These are phyloP conservation scores for Paraescarpia echinospica DNA, from an alignment of 1,140 invertebrate genomes.

Conservation along the genomic window DNA sequence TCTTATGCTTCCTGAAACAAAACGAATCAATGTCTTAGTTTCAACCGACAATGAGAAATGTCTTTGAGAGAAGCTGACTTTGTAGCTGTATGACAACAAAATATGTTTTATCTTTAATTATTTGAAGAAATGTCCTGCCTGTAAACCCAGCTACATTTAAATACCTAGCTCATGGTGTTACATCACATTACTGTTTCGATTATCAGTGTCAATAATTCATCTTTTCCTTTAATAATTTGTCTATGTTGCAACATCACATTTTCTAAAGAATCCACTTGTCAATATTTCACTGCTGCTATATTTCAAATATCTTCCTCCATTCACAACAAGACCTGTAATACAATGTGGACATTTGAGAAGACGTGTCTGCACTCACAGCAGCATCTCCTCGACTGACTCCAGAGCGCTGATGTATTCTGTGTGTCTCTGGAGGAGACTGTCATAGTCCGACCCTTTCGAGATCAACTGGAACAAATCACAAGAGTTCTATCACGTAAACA, in stretches of 20 bases:
- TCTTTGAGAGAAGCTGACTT: slow-evolving; percentile 23
- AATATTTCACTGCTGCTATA: background rate
- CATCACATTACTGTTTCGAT: too few species aligned
- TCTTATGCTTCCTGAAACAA: slow-evolving; percentile 59
- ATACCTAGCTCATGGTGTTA: too few species aligned
- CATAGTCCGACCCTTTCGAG: slow-evolving; percentile 79
- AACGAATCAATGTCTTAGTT: slow-evolving; percentile 6
- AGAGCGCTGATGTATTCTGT: slow-evolving; percentile 78
- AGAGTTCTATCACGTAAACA: slow-evolving; percentile 18
- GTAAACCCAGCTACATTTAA: background rate
- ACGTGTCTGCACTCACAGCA: slow-evolving; percentile 60
- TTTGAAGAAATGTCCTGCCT: background rate
- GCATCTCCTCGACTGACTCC: slow-evolving; percentile 66
- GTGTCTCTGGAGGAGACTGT: slow-evolving; percentile 75
- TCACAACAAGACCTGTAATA: slow-evolving; percentile 15
- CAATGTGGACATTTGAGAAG: background rate
- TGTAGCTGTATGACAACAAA: slow-evolving; percentile 20
- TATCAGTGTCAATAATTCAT: too few species aligned
- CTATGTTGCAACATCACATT: background rate
- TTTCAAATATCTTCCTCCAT: background rate
- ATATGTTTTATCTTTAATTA: background rate
- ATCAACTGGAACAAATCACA: slow-evolving; percentile 50
- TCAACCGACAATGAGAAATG: slow-evolving; percentile 19
- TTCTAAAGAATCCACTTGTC: background rate
- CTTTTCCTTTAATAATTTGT: background rate